Conservation (phyloP, 35 echinoderm and acorn worm species). For the Heliocidaris erythrogramma region DNA sequence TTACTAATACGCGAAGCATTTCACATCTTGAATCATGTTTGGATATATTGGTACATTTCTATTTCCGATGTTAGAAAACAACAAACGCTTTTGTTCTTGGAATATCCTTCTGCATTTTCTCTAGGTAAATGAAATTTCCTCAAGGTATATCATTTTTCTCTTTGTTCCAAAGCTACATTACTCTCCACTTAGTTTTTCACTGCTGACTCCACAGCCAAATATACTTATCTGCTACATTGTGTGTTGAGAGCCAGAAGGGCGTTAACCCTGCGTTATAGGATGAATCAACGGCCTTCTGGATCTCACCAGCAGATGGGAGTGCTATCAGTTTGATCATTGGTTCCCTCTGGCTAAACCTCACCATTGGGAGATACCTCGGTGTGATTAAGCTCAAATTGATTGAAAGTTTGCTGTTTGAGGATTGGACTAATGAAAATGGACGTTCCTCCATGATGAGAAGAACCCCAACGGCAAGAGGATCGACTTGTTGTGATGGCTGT, state of each 20-base stretch:
- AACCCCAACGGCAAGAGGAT: not conserved
- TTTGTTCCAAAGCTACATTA: not conserved
- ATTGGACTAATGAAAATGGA: not conserved
- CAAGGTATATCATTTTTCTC: not conserved
- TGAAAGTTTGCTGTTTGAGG: not conserved
- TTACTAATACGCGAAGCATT: no score
- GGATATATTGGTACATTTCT: no score
- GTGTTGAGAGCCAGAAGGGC: not conserved
- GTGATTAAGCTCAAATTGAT: not conserved
- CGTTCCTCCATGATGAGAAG: not conserved
- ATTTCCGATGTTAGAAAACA: no score
- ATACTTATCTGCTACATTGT: not conserved
- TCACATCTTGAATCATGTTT: no score
- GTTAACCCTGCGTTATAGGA: not conserved
- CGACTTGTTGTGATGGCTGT: not conserved
- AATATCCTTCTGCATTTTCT: no score
- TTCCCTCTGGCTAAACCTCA: not conserved
- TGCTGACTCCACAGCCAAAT: not conserved
- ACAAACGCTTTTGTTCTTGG: no score
- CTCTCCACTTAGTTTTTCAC: not conserved
- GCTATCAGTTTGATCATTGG: not conserved
- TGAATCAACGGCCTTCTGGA: not conserved
- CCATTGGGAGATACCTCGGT: not conserved
- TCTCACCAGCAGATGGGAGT: not conserved
- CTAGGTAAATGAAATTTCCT: not conserved